Conservation (phyloP, 2,888 invertebrate species). For the Macrophya annulata region DNA sequence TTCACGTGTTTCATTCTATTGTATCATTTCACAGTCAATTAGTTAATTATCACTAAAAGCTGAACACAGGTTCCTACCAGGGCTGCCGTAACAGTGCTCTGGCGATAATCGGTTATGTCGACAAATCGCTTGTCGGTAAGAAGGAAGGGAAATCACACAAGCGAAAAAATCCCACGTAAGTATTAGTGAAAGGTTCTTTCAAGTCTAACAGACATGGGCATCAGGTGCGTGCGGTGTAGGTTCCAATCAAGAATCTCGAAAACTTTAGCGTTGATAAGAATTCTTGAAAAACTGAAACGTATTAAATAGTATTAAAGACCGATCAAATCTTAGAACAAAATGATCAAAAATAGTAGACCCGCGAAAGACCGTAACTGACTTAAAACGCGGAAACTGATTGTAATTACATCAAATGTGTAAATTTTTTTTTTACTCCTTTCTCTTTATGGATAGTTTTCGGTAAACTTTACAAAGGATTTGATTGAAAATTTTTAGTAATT, state of each 20-base stretch:
- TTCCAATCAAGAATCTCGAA: not conserved
- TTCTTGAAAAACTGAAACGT: not conserved
- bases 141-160: not conserved
- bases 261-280: not conserved
- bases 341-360: not conserved
- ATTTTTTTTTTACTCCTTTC: too few species aligned
- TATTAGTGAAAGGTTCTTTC: conserved; percentile 1
- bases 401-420: too few species aligned
- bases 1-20: too few species aligned
- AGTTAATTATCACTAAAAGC: not conserved
- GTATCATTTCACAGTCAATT: not conserved
- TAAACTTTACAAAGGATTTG: too few species aligned
- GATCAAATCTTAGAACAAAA: not conserved
- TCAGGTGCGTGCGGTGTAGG: not conserved
- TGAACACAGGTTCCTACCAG: not conserved
- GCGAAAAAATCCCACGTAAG: not conserved
- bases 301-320: not conserved
- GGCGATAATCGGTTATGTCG: conserved; percentile 16
- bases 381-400: too few species aligned
- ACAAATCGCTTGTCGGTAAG: conserved; percentile 29
- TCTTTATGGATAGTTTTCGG: too few species aligned
- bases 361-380: too few species aligned
- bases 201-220: not conserved
- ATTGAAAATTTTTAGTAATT: too few species aligned
- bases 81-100: not conserved